These are phyloP conservation scores for Rhynchophorus ferrugineus DNA, from an alignment of 1,140 invertebrate genomes.

Conservation along the genomic window DNA sequence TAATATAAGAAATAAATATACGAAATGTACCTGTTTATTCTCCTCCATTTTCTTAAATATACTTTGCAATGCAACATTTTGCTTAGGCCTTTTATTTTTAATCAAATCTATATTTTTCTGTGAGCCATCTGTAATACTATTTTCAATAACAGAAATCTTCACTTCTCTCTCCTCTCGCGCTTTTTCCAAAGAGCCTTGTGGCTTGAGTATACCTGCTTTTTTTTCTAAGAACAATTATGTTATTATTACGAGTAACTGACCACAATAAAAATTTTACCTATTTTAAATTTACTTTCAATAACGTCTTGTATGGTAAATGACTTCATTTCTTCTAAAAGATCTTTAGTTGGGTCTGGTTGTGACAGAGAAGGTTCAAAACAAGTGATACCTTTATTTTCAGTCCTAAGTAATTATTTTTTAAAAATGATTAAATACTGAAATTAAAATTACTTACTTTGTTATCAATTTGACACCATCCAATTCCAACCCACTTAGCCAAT, in stretches of 20 bases:
- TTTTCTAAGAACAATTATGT: conserved; percentile 42
- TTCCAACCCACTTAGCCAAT: conserved; percentile 42
- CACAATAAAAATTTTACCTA: conserved; percentile 8
- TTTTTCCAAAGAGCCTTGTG: conserved; percentile 58
- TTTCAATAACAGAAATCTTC: conserved; percentile 13
- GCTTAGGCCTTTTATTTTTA: conserved; percentile 35
- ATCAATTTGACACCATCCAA: conserved; percentile 42
- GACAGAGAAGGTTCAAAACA: conserved; percentile 37
- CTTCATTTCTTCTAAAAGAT: conserved; percentile 40
- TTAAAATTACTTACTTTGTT: conserved; percentile 28
- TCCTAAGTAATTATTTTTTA: conserved; percentile 25
- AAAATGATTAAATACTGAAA: not conserved
- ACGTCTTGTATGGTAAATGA: conserved; percentile 31
- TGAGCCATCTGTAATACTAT: not conserved
- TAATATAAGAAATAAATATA: conserved; percentile 2
- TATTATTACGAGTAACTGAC: not conserved
- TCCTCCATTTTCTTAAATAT: conserved; percentile 58
- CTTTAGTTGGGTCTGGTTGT: conserved; percentile 39
- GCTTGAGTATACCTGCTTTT: conserved; percentile 59
- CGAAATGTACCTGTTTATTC: conserved; percentile 49
- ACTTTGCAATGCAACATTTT: conserved; percentile 54
- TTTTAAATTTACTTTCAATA: conserved; percentile 8
- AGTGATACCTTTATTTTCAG: conserved; percentile 24
- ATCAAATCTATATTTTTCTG: conserved; percentile 26
- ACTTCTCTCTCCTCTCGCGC: conserved; percentile 49